phyloP scores from a whole-genome alignment of 2,888 invertebrate genomes.

The Pilophorus perplexus region DNA sequence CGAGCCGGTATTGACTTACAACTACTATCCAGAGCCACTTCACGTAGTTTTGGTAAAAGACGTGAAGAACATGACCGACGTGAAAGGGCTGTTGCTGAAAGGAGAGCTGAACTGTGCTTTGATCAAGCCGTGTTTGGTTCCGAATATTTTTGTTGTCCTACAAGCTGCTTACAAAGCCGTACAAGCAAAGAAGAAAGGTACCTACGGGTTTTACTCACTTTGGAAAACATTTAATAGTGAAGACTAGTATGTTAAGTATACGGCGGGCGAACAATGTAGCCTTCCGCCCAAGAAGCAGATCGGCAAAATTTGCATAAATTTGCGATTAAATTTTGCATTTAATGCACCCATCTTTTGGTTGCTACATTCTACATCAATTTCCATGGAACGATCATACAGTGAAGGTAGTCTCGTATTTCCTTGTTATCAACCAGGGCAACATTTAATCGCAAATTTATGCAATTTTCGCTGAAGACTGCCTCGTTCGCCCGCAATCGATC shows the following conservation, averaged over 20 bases:
- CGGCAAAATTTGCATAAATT: no score
- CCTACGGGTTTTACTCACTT: conserved; percentile 32
- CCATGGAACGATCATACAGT: no score
- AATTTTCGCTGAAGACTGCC: no score
- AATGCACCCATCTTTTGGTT: neutral
- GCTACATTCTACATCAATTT: no score
- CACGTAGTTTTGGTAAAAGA: conserved; percentile 52
- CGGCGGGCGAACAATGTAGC: no score
- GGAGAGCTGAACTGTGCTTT: conserved; percentile 62
- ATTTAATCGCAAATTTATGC: no score
- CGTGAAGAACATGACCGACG: conserved; percentile 59
- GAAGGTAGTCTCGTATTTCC: no score
- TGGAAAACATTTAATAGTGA: no score
- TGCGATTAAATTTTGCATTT: neutral
- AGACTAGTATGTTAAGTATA: no score
- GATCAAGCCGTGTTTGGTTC: conserved; percentile 61
- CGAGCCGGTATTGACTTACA: conserved; percentile 14
- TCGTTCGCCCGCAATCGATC: no score
- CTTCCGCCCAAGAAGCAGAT: no score
- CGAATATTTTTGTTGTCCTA: conserved; percentile 62
- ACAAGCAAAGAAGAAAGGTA: conserved; percentile 55
- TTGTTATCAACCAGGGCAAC: no score
- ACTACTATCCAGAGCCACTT: conserved; percentile 35
- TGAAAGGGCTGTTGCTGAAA: conserved; percentile 58
- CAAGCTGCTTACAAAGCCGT: conserved; percentile 68